Base-by-base conservation (phyloP, 2,888 invertebrate genomes). In the Macaria liturata region DNA sequence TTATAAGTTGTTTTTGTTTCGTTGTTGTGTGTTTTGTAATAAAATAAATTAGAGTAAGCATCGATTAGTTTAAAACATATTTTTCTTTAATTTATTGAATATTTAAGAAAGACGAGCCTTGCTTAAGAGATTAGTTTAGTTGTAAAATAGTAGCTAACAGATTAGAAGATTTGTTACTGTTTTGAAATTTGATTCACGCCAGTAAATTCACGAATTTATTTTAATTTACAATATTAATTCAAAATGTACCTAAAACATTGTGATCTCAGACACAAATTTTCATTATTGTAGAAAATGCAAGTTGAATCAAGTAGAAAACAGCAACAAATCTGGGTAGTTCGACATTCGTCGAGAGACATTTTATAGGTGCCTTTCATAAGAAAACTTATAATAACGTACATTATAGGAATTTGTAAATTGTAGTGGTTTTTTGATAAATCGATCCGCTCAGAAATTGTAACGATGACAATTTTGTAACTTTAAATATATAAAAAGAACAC, bases 81-180 rank as follows among this genome's bases (percentile, higher is more conserved):
- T 71, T 71, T 83, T 80, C 80, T 85, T 83, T 88, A 79, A 90
- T 86, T 91, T 88, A 89, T 91, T 90, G 78, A 88, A 83, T 88
- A 86, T 84, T 80, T 86, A 86, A 86, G 83, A 91, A 89, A 91
- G 91, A 91, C 91, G 91, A 88, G 89, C 91, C 88, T 90, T 90
- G 91, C 91, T 91, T 91, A 90, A 80, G 82, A 83, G 65, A 79
- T 82, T 90, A 91, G 87, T 82, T 86, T 89, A 91, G 89, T 83
- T 83, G 74, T 86, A 81, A 74, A 79, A 83, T 86, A 86, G 86
- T 83, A 80, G 83, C 81, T 70, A 75, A 76, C 77, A 77, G 74
- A 70, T 57, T 78, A 76, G 74, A 54, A 57, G 71, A 63, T 71
- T 77, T 76, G 75, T 80, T 84, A 68, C 70, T 74, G 74, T 70